Conservation (phyloP, 2,888 invertebrate genomes). For the Mesochorus sp. region DNA sequence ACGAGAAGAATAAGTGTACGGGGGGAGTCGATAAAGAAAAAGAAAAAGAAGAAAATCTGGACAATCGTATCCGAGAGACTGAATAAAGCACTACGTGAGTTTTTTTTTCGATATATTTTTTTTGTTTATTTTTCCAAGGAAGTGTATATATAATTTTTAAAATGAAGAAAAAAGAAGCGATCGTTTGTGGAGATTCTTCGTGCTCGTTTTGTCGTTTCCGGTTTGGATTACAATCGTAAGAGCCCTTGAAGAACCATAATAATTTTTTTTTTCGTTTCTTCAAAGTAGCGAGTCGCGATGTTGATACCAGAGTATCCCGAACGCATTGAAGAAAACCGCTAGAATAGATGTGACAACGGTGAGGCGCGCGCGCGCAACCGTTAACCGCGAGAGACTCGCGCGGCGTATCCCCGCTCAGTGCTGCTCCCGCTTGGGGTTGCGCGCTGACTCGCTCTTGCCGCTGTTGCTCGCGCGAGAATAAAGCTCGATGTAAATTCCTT, state of each 20-base stretch:
- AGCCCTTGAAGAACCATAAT: no score
- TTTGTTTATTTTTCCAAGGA: background rate
- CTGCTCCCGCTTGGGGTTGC: slow-evolving; percentile 7
- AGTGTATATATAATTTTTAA: background rate
- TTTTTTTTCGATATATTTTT: background rate
- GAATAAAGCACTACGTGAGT: slow-evolving; percentile 55
- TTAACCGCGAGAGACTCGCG: no score
- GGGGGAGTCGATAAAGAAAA: background rate
- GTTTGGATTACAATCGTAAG: no score
- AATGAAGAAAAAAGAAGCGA: no score
- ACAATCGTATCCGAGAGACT: slow-evolving; percentile 53
- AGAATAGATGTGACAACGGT: background rate
- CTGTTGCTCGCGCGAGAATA: slow-evolving; percentile 4
- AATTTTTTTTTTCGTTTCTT: no score
- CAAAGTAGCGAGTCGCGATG: no score
- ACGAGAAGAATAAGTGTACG: background rate
- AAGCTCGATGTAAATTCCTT: slow-evolving; percentile 27
- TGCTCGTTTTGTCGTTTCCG: no score
- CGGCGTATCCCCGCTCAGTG: slow-evolving; percentile 14
- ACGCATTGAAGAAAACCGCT: no score
- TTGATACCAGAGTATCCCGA: no score
- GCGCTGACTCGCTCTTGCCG: background rate
- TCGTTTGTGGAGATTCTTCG: no score
- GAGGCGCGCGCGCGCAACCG: slow-evolving; percentile 25
- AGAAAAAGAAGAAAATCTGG: slow-evolving; percentile 15